Percentiles rank a stretch among this genome's conserved stretches.
These are phyloP conservation scores for Alfaro cultratus DNA, from an alignment of 2,797 vertebrate species.

Conservation along the genomic window DNA sequence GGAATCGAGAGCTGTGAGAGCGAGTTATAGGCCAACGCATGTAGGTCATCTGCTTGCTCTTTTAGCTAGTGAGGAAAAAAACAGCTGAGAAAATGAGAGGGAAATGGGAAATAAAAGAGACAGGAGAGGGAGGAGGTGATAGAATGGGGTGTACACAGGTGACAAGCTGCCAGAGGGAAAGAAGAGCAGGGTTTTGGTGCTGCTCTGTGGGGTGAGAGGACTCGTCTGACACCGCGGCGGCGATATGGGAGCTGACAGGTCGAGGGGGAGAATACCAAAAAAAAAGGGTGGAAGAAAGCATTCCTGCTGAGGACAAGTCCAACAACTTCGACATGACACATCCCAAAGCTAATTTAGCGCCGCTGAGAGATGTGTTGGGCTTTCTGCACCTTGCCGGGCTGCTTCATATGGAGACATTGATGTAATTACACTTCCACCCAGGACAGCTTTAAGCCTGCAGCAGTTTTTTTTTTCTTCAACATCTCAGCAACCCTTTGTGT, in stretches of 20 bases:
- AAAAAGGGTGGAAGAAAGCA: slow-evolving; percentile 15
- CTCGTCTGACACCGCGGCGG: slow-evolving; percentile 63
- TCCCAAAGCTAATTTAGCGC: slow-evolving; percentile 79
- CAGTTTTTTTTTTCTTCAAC: background rate
- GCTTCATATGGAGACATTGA: slow-evolving; percentile 46
- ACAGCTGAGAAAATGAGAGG: slow-evolving; percentile 40
- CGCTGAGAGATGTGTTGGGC: slow-evolving; percentile 60
- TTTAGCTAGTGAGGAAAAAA: slow-evolving; percentile 32
- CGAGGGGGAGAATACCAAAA: slow-evolving; percentile 1
- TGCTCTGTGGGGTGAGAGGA: slow-evolving; percentile 60
- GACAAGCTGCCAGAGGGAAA: slow-evolving; percentile 64
- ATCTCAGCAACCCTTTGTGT: slow-evolving; percentile 36
- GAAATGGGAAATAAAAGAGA: slow-evolving; percentile 48
- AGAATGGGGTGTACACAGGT: slow-evolving; percentile 51
- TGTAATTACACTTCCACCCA: slow-evolving; percentile 60
- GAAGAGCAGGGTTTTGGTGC: slow-evolving; percentile 43
- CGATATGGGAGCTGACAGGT: slow-evolving; percentile 78
- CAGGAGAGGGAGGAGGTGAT: slow-evolving; percentile 45
- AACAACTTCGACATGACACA: slow-evolving; percentile 75
- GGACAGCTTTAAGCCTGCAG: slow-evolving; percentile 33
- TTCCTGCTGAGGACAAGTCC: slow-evolving; percentile 71
- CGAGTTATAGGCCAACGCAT: slow-evolving; percentile 32
- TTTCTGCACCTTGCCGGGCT: slow-evolving; percentile 56
- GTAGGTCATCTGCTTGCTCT: slow-evolving; percentile 53
- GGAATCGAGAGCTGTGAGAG: slow-evolving; percentile 28